Percentiles rank a stretch among this genome's conserved stretches.
These are phyloP conservation scores for Hippocampus mohnikei DNA, from an alignment of 2,113 vertebrate genomes.

Conservation along the genomic window DNA sequence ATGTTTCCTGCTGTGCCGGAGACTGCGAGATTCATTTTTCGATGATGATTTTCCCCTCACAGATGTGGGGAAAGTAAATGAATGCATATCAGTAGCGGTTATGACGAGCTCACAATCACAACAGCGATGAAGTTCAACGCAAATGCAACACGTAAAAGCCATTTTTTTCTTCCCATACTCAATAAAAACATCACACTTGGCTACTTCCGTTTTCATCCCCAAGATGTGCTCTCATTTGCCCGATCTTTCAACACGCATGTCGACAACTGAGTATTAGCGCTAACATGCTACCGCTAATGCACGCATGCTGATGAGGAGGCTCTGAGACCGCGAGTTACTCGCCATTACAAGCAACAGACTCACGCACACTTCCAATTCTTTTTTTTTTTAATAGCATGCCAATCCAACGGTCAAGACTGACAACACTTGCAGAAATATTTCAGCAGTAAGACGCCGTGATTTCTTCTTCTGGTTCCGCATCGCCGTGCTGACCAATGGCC, in stretches of 20 bases:
- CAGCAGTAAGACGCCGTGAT: conserved; percentile 10
- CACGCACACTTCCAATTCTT: conserved; percentile 11
- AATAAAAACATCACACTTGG: too few relatives aligned
- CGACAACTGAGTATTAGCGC: not conserved
- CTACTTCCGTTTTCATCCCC: too few relatives aligned
- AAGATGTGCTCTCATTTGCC: not conserved
- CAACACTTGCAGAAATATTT: conserved; percentile 41
- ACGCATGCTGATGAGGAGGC: not conserved
- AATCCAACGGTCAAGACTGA: conserved; percentile 31
- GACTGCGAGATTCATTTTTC: conserved; percentile 25
- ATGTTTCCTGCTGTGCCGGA: conserved; percentile 43
- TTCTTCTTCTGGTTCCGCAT: conserved; percentile 24
- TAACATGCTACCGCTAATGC: not conserved
- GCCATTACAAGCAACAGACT: not conserved
- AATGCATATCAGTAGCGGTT: not conserved
- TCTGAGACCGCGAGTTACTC: conserved; percentile 15
- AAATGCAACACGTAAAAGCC: not conserved
- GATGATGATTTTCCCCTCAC: conserved; percentile 49
- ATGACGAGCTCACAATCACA: not conserved
- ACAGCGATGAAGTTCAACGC: not conserved
- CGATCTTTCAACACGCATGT: not conserved
- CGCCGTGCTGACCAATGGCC: not conserved
- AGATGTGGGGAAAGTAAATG: conserved; percentile 15
- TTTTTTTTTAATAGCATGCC: conserved; percentile 37
- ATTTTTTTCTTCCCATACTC: too few relatives aligned